A percentile compares a stretch with the other conserved stretches of the same genome.
Conservation (phyloP, 2,888 invertebrate genomes). For the Helicoverpa assulta region DNA sequence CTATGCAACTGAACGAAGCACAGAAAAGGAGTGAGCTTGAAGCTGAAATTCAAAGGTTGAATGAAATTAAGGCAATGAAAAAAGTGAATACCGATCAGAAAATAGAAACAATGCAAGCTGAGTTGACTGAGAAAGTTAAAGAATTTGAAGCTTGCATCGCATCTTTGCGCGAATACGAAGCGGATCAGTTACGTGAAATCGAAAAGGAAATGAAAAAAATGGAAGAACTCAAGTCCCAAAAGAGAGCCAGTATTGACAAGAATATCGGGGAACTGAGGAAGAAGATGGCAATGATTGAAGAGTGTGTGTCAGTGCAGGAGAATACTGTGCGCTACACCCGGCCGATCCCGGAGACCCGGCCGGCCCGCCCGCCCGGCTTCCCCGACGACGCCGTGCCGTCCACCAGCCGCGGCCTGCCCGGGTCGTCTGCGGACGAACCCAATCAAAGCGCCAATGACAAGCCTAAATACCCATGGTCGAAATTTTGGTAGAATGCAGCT, state of each 20-base stretch:
- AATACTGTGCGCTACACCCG: background rate
- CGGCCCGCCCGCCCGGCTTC: background rate
- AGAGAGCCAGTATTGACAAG: slow-evolving; percentile 15
- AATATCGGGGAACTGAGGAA: slow-evolving; percentile 9
- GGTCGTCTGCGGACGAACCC: background rate
- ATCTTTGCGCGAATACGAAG: slow-evolving; percentile 9
- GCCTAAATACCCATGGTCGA: background rate
- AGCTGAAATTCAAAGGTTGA: slow-evolving; percentile 1
- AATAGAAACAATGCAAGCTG: slow-evolving; percentile 9
- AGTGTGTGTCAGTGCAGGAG: background rate
- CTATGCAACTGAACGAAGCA: slow-evolving; percentile 11
- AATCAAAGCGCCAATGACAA: background rate
- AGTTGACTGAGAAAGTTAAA: background rate
- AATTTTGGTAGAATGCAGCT: background rate
- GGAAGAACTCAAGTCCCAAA: slow-evolving; percentile 8
- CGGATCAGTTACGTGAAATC: background rate
- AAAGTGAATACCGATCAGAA: slow-evolving; percentile 18
- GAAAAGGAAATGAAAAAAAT: slow-evolving; percentile 31
- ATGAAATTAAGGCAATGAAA: slow-evolving; percentile 17
- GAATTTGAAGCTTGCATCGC: slow-evolving; percentile 14
- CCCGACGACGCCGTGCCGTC: background rate
- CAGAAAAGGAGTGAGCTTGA: slow-evolving; percentile 23
- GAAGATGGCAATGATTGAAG: background rate
- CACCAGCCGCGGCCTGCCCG: background rate
- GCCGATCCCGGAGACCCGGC: background rate